Conservation (phyloP, 2,888 invertebrate genomes). For the Endotricha flammealis region DNA sequence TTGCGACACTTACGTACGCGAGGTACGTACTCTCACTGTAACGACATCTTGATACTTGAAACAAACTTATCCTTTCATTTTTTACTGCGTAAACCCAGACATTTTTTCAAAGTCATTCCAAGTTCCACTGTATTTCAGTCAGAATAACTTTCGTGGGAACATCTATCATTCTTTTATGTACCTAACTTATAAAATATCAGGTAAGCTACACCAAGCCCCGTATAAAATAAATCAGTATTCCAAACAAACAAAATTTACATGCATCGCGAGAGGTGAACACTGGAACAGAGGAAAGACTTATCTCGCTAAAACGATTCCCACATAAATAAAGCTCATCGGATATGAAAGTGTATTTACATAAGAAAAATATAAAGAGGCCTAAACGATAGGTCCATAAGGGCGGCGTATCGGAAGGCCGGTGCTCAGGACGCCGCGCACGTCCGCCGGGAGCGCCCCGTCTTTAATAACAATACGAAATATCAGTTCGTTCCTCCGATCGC, state of each 20-base stretch:
- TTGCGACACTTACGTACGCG: slow-evolving; percentile 47
- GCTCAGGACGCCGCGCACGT: slow-evolving; percentile 62
- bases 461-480: slow-evolving; percentile 79
- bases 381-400: slow-evolving; percentile 74
- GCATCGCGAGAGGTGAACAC: slow-evolving; percentile 65
- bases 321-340: slow-evolving; percentile 79
- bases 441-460: slow-evolving; percentile 56
- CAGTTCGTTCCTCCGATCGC: slow-evolving; percentile 78
- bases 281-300: slow-evolving; percentile 66
- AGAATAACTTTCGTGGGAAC: slow-evolving; percentile 7
- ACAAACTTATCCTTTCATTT: not conserved
- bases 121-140: slow-evolving; percentile 12
- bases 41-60: not conserved
- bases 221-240: slow-evolving; percentile 58
- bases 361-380: slow-evolving; percentile 78
- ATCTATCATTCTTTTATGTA: slow-evolving; percentile 11
- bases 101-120: slow-evolving; percentile 9
- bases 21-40: not conserved
- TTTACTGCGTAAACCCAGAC: not conserved
- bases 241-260: slow-evolving; percentile 60
- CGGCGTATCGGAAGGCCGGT: slow-evolving; percentile 51
- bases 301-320: slow-evolving; percentile 77
- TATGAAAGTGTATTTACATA: slow-evolving; percentile 77
- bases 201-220: slow-evolving; percentile 27
- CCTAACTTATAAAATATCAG: slow-evolving; percentile 18